Evolutionary conservation across 2,888 invertebrate genomes (phyloP).

Genomic region (Sarcophaga carnaria): DNA sequence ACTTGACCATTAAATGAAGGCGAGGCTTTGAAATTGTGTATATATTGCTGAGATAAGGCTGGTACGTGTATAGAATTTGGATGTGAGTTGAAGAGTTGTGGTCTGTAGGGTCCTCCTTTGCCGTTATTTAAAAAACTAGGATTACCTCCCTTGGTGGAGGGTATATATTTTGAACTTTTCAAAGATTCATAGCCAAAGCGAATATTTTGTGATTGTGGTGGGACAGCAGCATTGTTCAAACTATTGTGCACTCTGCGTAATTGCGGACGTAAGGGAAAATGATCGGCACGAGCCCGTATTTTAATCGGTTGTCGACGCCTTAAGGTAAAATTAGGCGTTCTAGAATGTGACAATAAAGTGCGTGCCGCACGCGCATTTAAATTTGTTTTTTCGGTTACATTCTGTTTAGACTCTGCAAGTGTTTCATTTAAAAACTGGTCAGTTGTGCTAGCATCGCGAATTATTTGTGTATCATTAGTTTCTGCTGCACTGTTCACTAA

Average conservation of each 20-base stretch:
- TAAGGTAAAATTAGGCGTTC: slow-evolving; percentile 65
- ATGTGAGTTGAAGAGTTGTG: slow-evolving; percentile 58
- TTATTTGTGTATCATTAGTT: slow-evolving; percentile 30
- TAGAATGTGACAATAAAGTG: slow-evolving; percentile 70
- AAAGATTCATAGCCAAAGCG: slow-evolving; percentile 69
- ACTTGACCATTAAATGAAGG: slow-evolving; percentile 77
- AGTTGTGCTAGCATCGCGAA: slow-evolving; percentile 1
- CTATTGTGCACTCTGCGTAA: slow-evolving; percentile 74
- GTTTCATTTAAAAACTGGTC: slow-evolving; percentile 30
- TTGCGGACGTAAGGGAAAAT: slow-evolving; percentile 71
- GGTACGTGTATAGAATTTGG: slow-evolving; percentile 64
- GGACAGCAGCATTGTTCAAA: slow-evolving; percentile 63
- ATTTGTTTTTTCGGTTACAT: neutral
- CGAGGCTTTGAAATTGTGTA: slow-evolving; percentile 78
- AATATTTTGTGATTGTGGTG: slow-evolving; percentile 62
- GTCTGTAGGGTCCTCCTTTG: slow-evolving; percentile 71
- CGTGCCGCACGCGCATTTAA: slow-evolving; percentile 71
- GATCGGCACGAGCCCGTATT: slow-evolving; percentile 73
- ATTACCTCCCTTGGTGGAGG: slow-evolving; percentile 73
- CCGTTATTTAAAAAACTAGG: slow-evolving; percentile 71
- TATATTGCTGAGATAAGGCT: slow-evolving; percentile 70
- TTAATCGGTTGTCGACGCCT: slow-evolving; percentile 70
- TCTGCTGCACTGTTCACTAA: slow-evolving; percentile 10
- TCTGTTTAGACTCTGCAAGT: slow-evolving; percentile 3
- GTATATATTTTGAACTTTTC: slow-evolving; percentile 73